Base-by-base conservation (phyloP, 2,888 invertebrate species). In the Scaptomyza parva region DNA sequence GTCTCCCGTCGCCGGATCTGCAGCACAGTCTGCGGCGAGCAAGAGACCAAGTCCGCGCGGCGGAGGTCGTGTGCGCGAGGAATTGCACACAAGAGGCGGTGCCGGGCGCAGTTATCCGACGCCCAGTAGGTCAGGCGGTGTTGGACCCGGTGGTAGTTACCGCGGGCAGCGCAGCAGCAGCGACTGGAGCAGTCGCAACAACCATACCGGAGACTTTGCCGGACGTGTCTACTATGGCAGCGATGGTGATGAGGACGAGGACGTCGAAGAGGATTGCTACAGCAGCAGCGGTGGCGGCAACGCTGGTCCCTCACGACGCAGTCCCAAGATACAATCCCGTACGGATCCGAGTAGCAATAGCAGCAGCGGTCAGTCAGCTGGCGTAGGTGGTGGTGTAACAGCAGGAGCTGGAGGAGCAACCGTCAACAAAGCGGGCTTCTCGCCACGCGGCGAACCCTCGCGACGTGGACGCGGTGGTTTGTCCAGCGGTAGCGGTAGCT, bases 371-470 rank as follows among this genome's bases (percentile, higher is more conserved):
- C 59, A 52, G 58, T 24, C 57, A 1, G 26, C 41, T 3, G 9
- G 37, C 9, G 33, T n/a, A 9, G 70, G 62, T 1, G 57, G 62
- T 45, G 41, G 89, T 84, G 64, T 63, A 3, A 60, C 62, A 33
- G 47, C 88, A 85, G 70, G 68, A 1, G 48, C 48, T 9, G 57
- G 53, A 17, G 48, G 22, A 22, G 62, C 77, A 12, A 60, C 69
- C 14, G 58, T 68, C 11, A 76, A 86, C 78, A 93, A 90, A 92
- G 96, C 96, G 86, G 96, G 95, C 47, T 97, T 97, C 91, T 95
- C 96, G 1, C 97, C 97, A 0, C 94, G 97, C 20, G 97, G 97
- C 0, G 97, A 97, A 90, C 97, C 97, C 0, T 97, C 97, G 1
- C 93, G 97, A 51, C 94, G 97, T 61, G 97, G 97, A 5, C 93